Conservation (phyloP, 2,113 vertebrate species). For the Trichechus manatus region DNA sequence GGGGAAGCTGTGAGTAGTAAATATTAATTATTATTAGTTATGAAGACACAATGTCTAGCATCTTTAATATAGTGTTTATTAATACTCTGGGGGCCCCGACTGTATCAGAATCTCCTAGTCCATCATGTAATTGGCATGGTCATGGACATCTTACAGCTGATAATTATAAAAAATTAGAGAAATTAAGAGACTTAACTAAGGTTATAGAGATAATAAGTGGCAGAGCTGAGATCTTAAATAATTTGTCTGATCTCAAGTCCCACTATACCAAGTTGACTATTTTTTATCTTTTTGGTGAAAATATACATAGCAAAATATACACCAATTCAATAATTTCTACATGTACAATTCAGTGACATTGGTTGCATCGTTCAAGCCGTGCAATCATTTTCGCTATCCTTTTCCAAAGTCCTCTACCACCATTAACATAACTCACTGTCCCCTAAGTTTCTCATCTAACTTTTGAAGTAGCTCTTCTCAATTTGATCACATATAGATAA, state of each 20-base stretch:
- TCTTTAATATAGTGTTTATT: neutral
- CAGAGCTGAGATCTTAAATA: neutral
- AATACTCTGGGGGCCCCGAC: neutral
- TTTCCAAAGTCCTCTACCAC: neutral
- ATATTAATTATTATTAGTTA: neutral
- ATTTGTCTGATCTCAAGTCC: neutral
- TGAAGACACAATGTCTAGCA: neutral
- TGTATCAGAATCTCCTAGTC: neutral
- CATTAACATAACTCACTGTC: neutral
- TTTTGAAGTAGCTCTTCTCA: neutral
- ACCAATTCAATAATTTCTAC: neutral
- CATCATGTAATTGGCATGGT: neutral
- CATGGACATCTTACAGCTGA: neutral
- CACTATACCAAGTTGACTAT: neutral
- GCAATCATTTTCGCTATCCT: too few species aligned
- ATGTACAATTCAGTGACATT: too few species aligned
- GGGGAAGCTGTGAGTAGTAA: neutral
- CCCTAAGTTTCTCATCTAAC: neutral
- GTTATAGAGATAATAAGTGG: neutral
- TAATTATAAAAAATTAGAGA: neutral
- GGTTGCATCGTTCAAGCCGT: neutral
- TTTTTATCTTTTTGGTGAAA: neutral
- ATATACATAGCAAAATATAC: neutral
- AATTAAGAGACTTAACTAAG: neutral
- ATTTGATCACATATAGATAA: neutral